Percentiles rank a stretch among this genome's conserved stretches.
phyloP scores from a whole-genome alignment of 2,797 vertebrate genomes.

The Centroberyx gerrardi region DNA sequence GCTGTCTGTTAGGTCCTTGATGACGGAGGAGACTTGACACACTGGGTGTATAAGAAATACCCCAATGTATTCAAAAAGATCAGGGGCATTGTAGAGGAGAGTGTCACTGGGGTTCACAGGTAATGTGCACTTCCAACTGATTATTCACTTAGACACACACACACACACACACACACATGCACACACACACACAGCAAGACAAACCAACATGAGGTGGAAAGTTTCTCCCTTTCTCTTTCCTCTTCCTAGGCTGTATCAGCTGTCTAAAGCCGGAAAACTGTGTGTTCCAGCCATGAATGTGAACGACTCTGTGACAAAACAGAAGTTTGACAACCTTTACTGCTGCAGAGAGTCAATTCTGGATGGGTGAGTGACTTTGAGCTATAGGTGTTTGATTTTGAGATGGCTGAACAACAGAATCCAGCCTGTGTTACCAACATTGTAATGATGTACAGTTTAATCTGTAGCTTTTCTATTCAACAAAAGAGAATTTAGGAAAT shows the following conservation, averaged over 20 bases:
- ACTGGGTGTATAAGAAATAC: conserved; percentile 98
- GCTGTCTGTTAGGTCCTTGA: conserved; percentile 90
- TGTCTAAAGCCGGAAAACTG: conserved; percentile 96
- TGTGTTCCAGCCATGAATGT: conserved; percentile 98
- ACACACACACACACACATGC: not conserved
- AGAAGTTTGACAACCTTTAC: conserved; percentile 98
- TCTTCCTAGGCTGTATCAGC: conserved; percentile 90
- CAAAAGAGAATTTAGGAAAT: not conserved
- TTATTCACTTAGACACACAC: not conserved
- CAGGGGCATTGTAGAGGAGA: conserved; percentile 96
- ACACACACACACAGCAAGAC: not conserved
- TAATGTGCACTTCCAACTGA: conserved; percentile 54
- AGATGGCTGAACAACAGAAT: conserved; percentile 1
- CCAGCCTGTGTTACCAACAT: not conserved
- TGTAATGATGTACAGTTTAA: not conserved
- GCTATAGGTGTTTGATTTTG: conserved; percentile 4
- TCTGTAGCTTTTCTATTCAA: not conserved
- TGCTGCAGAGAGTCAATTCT: conserved; percentile 97
- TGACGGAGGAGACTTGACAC: conserved; percentile 96
- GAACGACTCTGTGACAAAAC: conserved; percentile 97
- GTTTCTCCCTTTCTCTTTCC: not conserved
- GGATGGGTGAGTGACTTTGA: conserved; percentile 89
- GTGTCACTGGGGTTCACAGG: conserved; percentile 97
- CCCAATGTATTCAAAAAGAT: conserved; percentile 96
- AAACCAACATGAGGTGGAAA: conserved; percentile 11